Percentiles rank a stretch among this genome's conserved stretches.
These are phyloP conservation scores for Drosophila histrio DNA, from an alignment of 2,888 invertebrate species.

Conservation along the genomic window DNA sequence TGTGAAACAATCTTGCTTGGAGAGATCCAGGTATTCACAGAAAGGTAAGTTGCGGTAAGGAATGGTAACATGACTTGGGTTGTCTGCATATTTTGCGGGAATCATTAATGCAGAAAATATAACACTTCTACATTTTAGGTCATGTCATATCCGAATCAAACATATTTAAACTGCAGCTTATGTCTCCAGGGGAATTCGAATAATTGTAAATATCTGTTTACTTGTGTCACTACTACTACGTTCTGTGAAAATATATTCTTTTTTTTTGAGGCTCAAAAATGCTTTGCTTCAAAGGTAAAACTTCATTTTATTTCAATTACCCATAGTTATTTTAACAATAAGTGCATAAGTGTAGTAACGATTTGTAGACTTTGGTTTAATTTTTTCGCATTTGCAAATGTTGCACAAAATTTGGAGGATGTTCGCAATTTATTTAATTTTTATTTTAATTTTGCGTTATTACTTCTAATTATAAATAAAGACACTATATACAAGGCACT, in stretches of 20 bases:
- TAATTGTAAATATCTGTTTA: too few species aligned
- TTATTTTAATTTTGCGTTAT: constrained; percentile 22
- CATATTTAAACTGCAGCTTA: too few species aligned
- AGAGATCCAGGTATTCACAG: too few species aligned
- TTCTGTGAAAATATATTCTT: neutral
- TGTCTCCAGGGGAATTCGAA: too few species aligned
- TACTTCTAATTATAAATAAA: constrained; percentile 51
- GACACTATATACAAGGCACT: constrained; percentile 61
- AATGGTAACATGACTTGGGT: too few species aligned
- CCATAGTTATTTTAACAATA: constrained; percentile 27
- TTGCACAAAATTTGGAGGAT: constrained; percentile 30
- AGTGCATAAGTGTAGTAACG: constrained; percentile 31
- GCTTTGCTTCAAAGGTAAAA: constrained; percentile 3
- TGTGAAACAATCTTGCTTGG: too few species aligned
- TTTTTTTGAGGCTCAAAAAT: neutral
- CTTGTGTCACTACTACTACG: too few species aligned
- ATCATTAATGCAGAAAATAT: too few species aligned
- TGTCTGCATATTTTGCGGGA: too few species aligned
- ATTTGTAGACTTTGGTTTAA: constrained; percentile 63
- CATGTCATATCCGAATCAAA: too few species aligned
- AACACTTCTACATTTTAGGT: too few species aligned
- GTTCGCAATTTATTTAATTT: constrained; percentile 19
- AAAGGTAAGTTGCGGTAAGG: too few species aligned
- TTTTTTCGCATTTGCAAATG: constrained; percentile 37
- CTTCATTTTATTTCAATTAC: constrained; percentile 48